Conservation (phyloP, 2,113 vertebrate genomes). For the Phaethornis superciliosus region DNA sequence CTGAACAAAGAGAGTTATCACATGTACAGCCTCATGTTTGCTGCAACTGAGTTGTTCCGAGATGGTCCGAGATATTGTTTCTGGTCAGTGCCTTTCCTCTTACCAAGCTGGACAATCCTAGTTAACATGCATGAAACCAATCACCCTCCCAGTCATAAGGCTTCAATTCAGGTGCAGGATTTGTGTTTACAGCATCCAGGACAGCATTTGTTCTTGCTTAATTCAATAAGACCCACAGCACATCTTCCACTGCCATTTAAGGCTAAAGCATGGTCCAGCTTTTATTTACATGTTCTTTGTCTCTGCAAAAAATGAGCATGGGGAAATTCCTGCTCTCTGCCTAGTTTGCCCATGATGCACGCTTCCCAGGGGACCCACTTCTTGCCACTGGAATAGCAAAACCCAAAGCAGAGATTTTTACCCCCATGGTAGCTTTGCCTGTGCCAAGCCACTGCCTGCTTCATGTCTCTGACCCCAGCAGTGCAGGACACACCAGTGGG, state of each 20-base stretch:
- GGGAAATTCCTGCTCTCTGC: background rate
- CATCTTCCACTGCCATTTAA: background rate
- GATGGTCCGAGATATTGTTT: background rate
- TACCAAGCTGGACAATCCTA: background rate
- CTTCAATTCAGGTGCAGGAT: background rate
- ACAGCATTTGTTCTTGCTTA: fast-evolving
- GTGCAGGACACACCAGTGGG: fast-evolving
- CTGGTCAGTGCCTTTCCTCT: background rate
- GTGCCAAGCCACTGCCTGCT: background rate
- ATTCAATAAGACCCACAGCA: background rate
- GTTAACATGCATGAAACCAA: background rate
- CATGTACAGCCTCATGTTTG: slow-evolving; percentile 19
- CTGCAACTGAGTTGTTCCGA: background rate
- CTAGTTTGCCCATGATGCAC: background rate
- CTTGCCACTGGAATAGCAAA: background rate
- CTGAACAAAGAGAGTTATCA: slow-evolving; percentile 38
- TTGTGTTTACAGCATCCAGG: background rate
- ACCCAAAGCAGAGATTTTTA: background rate
- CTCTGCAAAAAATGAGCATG: fast-evolving
- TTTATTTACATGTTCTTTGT: background rate
- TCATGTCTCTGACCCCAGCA: fast-evolving
- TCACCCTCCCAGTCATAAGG: background rate
- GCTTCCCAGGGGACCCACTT: fast-evolving
- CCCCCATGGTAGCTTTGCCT: fast-evolving
- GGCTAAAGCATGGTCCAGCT: background rate